Evolutionary conservation across 2,113 vertebrate genomes (phyloP).

Genomic region (Dipodomys ordii): DNA sequence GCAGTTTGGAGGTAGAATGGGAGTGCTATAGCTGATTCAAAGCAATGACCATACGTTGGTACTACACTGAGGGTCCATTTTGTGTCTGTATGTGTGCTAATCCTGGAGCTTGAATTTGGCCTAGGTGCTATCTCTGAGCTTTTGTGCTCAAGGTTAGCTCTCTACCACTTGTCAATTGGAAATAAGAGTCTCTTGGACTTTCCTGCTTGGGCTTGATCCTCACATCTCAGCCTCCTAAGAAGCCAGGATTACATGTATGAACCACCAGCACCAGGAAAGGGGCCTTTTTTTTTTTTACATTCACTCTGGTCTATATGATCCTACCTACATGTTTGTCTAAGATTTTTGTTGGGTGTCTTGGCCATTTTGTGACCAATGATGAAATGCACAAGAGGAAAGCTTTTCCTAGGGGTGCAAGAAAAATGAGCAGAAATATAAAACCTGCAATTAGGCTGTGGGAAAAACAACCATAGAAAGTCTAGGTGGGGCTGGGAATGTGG

Average conservation of each 20-base stretch:
- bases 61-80: not conserved
- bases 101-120: no score
- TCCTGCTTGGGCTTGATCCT: no score
- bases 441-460: not conserved
- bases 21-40: not conserved
- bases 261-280: no score
- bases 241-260: no score
- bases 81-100: no score
- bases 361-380: not conserved
- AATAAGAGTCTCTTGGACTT: no score
- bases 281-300: not conserved
- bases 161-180: no score
- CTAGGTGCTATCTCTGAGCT: no score
- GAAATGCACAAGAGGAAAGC: conserved; percentile 39
- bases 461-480: not conserved
- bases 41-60: not conserved
- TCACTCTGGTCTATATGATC: not conserved
- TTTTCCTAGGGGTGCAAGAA: conserved; percentile 32
- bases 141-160: no score
- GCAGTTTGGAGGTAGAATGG: not conserved
- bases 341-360: not conserved
- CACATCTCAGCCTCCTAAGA: no score
- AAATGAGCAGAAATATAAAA: conserved; percentile 60
- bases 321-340: not conserved
- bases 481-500: not conserved